Percentiles rank a stretch among this genome's conserved stretches.
Conservation (phyloP, 2,888 invertebrate genomes). For the Eumacrocentrus americanus region DNA sequence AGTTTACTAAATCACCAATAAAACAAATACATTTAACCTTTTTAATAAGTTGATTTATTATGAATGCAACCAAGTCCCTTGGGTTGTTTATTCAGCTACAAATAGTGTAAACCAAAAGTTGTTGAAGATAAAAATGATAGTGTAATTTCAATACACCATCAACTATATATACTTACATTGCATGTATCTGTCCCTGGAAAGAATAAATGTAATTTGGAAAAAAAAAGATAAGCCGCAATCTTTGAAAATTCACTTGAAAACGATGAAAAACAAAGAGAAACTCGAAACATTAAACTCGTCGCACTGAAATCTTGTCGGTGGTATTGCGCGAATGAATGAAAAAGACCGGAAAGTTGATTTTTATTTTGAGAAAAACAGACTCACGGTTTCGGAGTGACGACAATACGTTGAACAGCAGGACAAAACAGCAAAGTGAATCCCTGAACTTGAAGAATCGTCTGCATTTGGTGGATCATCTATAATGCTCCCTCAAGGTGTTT, state of each 20-base stretch:
- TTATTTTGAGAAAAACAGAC: slow-evolving; percentile 6
- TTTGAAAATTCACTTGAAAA: background rate
- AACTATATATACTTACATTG: background rate
- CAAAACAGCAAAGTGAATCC: slow-evolving; percentile 1
- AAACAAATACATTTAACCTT: background rate
- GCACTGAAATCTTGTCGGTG: background rate
- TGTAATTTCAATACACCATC: background rate
- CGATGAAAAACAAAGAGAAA: background rate
- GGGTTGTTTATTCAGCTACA: background rate
- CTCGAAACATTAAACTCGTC: background rate
- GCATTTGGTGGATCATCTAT: slow-evolving; percentile 12
- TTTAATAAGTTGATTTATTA: background rate
- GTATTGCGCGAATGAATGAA: background rate
- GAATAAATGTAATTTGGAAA: background rate
- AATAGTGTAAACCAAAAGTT: background rate
- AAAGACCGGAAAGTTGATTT: background rate
- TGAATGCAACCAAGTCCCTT: background rate
- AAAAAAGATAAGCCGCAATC: background rate
- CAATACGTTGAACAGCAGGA: slow-evolving; percentile 6
- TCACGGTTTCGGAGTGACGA: slow-evolving; percentile 23
- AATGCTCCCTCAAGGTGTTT: slow-evolving; percentile 1
- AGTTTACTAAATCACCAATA: too few relatives aligned
- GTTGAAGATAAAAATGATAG: background rate
- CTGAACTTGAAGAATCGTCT: slow-evolving; percentile 4
- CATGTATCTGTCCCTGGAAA: background rate